A percentile compares a stretch with the other conserved stretches of the same genome.
These are phyloP conservation scores for Galeopsomyia nigrocyanea DNA, from an alignment of 2,888 invertebrate genomes.

Conservation along the genomic window DNA sequence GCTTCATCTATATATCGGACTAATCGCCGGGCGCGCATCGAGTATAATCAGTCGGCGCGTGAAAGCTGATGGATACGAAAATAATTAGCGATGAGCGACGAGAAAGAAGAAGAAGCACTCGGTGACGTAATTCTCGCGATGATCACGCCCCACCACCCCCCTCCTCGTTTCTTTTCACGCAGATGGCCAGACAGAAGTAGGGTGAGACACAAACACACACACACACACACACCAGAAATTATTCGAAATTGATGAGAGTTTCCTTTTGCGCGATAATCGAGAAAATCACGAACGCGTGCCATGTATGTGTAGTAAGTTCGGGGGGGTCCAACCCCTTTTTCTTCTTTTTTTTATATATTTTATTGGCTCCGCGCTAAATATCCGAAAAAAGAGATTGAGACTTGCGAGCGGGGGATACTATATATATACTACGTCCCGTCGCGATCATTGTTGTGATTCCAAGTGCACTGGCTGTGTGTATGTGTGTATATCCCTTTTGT, in stretches of 20 bases:
- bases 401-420: no score
- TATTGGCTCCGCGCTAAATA: constrained; percentile 52
- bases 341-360: no score
- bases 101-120: constrained; percentile 1
- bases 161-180: constrained; percentile 10
- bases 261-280: constrained; percentile 38
- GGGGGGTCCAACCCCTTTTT: constrained; percentile 49
- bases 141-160: constrained; percentile 20
- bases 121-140: neutral
- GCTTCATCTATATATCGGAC: constrained; percentile 28
- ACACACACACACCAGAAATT: constrained; percentile 54
- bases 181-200: constrained; percentile 33
- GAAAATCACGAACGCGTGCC: constrained; percentile 55
- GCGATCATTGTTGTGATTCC: constrained; percentile 37
- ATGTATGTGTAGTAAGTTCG: constrained; percentile 44
- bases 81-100: constrained; percentile 60
- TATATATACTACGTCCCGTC: neutral
- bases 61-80: constrained; percentile 63
- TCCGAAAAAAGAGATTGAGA: constrained; percentile 13
- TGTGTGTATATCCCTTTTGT: neutral
- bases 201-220: no score
- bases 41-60: constrained; percentile 13
- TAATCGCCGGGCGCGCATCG: constrained; percentile 49
- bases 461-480: neutral
- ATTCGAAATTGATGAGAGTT: constrained; percentile 63